Evolutionary conservation across 37 sponge, comb jelly and placozoan species (phyloP).

Genomic region (Halichondria panicea): DNA sequence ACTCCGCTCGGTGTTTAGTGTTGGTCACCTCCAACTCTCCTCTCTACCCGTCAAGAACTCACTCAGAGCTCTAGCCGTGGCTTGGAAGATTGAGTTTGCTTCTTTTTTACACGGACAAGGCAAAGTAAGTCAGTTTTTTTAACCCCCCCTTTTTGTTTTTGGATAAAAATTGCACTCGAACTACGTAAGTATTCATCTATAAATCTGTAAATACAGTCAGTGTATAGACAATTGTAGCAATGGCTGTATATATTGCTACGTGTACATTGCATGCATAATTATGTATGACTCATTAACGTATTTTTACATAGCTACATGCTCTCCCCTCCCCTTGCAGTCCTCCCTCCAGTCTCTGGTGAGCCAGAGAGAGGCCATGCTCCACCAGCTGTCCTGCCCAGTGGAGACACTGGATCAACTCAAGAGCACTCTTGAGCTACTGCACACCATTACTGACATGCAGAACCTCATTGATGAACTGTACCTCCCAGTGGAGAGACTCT

Average conservation of each 20-base stretch:
- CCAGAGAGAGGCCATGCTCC: conserved; percentile 43
- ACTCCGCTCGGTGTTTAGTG: conserved; percentile 37
- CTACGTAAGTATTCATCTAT: background rate
- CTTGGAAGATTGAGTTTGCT: conserved; percentile 84
- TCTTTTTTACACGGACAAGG: conserved; percentile 75
- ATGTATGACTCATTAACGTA: background rate
- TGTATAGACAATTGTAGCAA: too few species aligned
- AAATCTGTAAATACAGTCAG: background rate
- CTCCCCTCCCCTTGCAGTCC: conserved; percentile 18
- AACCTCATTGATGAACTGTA: conserved; percentile 70
- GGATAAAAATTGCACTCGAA: background rate
- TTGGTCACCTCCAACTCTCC: conserved; percentile 68
- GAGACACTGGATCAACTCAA: conserved; percentile 55
- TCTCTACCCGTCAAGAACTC: conserved; percentile 77
- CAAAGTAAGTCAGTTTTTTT: conserved; percentile 44
- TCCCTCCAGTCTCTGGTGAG: conserved; percentile 61
- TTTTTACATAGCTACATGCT: background rate
- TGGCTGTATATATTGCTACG: too few species aligned
- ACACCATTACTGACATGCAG: conserved; percentile 72
- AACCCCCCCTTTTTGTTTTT: conserved; percentile 5
- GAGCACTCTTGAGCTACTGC: conserved; percentile 60
- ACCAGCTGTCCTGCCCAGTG: conserved; percentile 54
- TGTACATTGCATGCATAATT: background rate
- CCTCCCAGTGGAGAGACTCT: conserved; percentile 76
- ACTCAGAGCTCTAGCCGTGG: conserved; percentile 53